These are phyloP conservation scores for Parambassis ranga DNA, from an alignment of 2,797 vertebrate genomes.

Conservation along the genomic window DNA sequence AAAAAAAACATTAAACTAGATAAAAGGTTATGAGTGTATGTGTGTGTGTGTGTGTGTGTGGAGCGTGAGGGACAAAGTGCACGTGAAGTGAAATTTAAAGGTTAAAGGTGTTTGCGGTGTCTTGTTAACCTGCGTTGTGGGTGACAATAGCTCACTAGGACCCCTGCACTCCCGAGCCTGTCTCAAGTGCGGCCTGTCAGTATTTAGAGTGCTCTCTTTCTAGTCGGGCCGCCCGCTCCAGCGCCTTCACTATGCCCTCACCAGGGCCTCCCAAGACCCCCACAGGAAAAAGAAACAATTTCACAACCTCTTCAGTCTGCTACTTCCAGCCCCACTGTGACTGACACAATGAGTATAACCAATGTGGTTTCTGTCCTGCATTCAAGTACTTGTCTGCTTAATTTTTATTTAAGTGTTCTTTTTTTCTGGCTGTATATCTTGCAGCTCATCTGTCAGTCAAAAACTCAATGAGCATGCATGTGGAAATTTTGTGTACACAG, in stretches of 20 bases:
- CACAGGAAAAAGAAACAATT: conserved; percentile 51
- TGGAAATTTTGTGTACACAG: too few species aligned
- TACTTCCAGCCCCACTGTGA: conserved; percentile 19
- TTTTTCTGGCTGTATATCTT: background rate
- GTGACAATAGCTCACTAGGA: conserved; percentile 70
- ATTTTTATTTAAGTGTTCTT: conserved; percentile 4
- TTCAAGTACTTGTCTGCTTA: conserved; percentile 37
- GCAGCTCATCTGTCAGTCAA: conserved; percentile 51
- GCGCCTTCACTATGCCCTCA: conserved; percentile 61
- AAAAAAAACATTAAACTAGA: conserved; percentile 29
- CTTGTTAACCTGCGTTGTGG: conserved; percentile 73
- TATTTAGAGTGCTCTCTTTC: conserved; percentile 68
- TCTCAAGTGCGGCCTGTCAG: conserved; percentile 73
- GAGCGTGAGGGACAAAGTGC: conserved; percentile 27
- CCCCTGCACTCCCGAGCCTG: conserved; percentile 60
- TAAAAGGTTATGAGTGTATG: conserved; percentile 18
- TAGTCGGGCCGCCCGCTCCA: conserved; percentile 57
- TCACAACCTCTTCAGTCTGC: conserved; percentile 56
- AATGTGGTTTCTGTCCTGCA: conserved; percentile 35
- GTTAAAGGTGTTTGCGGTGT: conserved; percentile 46
- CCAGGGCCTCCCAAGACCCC: conserved; percentile 54
- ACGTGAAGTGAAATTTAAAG: conserved; percentile 32
- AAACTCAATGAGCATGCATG: conserved; percentile 5
- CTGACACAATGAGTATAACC: conserved; percentile 31
- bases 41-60: background rate